These are phyloP conservation scores for Ceraclea dissimilis DNA, from an alignment of 2,888 invertebrate genomes.

Conservation along the genomic window DNA sequence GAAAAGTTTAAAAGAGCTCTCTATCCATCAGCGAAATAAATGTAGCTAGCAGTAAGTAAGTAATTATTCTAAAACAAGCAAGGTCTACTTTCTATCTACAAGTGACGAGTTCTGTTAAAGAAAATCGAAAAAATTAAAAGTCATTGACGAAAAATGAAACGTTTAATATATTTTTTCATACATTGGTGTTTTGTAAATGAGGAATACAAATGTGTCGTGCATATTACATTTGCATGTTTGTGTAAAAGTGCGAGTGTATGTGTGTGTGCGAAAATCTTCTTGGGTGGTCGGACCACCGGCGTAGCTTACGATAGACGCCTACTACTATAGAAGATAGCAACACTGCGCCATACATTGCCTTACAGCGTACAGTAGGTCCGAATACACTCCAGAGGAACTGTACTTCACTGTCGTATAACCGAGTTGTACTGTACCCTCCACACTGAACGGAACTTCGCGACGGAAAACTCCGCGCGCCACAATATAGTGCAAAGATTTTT, in stretches of 20 bases:
- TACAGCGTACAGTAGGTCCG: too few relatives aligned
- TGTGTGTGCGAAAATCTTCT: constrained; percentile 3
- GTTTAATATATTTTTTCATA: not conserved
- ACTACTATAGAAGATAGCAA: not conserved
- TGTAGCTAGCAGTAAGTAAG: too few relatives aligned
- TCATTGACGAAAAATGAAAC: too few relatives aligned
- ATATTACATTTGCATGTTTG: not conserved
- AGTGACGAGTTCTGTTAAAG: too few relatives aligned
- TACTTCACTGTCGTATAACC: not conserved
- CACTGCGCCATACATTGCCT: not conserved
- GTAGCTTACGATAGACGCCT: constrained; percentile 2
- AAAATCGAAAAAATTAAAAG: too few relatives aligned
- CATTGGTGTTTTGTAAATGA: not conserved
- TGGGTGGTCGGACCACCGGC: constrained; percentile 16
- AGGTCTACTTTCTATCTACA: too few relatives aligned
- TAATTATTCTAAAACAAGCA: too few relatives aligned
- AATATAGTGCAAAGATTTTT: too few relatives aligned
- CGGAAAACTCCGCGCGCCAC: too few relatives aligned
- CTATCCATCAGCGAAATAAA: too few relatives aligned
- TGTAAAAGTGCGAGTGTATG: not conserved
- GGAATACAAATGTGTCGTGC: not conserved
- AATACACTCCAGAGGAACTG: not conserved
- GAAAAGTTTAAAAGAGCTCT: too few relatives aligned
- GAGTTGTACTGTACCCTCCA: not conserved
- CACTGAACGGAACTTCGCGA: too few relatives aligned